Percentiles rank a stretch among this genome's conserved stretches.
Evolutionary conservation across 53 echinoderm and acorn worm genomes (phyloP).

Genomic region (Temnopleurus reevesii): DNA sequence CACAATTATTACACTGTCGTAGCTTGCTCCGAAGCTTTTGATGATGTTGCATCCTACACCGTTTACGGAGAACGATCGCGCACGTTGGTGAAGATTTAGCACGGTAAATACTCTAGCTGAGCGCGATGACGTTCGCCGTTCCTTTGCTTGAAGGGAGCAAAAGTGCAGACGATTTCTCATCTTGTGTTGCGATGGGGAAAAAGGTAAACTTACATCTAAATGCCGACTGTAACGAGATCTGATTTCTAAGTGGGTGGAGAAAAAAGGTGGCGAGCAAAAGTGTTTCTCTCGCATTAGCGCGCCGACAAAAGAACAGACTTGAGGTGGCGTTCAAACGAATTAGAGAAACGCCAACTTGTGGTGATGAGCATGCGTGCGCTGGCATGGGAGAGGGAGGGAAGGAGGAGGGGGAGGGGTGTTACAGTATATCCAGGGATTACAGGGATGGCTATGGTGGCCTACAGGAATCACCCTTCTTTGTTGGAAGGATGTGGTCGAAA

Average conservation of each 20-base stretch:
- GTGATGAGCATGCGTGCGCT: neutral
- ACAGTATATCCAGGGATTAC: no score
- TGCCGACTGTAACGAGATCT: constrained; percentile 16
- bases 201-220: neutral
- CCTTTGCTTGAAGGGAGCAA: no score
- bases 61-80: neutral
- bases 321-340: neutral
- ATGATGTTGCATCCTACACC: neutral
- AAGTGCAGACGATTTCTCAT: constrained; percentile 11
- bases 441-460: no score
- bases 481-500: no score
- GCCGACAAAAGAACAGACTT: neutral
- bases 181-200: neutral
- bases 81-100: neutral
- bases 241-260: neutral
- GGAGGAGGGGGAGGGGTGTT: no score
- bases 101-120: neutral
- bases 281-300: neutral
- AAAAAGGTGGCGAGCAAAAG: no score
- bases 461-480: no score
- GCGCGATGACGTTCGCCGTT: neutral
- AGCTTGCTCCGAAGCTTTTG: neutral
- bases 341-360: neutral
- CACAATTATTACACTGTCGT: no score
- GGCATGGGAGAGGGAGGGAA: neutral